Evolutionary conservation across 2,888 invertebrate genomes (phyloP).

Genomic region (Malthinus seriepunctatus): DNA sequence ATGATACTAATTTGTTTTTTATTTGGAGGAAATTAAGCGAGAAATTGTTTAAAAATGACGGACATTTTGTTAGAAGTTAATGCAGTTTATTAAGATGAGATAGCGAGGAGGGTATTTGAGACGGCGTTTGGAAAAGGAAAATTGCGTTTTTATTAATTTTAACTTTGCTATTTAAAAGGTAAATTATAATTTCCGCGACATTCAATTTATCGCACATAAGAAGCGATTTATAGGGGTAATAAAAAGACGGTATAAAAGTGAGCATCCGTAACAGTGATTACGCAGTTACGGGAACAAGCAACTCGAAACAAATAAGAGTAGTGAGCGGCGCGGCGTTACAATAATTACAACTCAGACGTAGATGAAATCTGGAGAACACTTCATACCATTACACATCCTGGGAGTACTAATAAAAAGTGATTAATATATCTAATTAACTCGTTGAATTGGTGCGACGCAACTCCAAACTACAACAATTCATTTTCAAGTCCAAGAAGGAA

Average conservation of each 20-base stretch:
- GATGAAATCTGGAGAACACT: conserved; percentile 44
- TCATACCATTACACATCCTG: conserved; percentile 43
- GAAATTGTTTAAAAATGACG: conserved; percentile 5
- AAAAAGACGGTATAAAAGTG: conserved; percentile 33
- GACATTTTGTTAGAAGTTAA: conserved; percentile 8
- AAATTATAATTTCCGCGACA: conserved; percentile 19
- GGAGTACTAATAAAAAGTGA: conserved; percentile 48
- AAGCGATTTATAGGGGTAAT: conserved; percentile 40
- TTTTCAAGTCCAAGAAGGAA: conserved; percentile 42
- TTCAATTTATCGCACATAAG: conserved; percentile 35
- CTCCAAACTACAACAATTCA: conserved; percentile 47
- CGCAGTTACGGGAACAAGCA: conserved; percentile 37
- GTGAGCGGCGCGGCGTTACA: conserved; percentile 34
- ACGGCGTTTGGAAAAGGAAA: conserved; percentile 18
- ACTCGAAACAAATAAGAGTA: conserved; percentile 24
- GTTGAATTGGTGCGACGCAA: conserved; percentile 47
- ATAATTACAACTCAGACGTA: conserved; percentile 42
- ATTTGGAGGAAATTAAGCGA: too few relatives aligned
- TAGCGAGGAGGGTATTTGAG: conserved; percentile 21
- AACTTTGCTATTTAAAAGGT: conserved; percentile 40
- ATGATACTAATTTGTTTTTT: too few relatives aligned
- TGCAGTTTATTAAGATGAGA: conserved; percentile 25
- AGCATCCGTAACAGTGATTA: conserved; percentile 38
- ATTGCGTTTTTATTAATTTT: conserved; percentile 35
- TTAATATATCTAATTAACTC: conserved; percentile 51